Evolutionary conservation across 2,113 vertebrate genomes (phyloP).

Genomic region (Prolemur simus): DNA sequence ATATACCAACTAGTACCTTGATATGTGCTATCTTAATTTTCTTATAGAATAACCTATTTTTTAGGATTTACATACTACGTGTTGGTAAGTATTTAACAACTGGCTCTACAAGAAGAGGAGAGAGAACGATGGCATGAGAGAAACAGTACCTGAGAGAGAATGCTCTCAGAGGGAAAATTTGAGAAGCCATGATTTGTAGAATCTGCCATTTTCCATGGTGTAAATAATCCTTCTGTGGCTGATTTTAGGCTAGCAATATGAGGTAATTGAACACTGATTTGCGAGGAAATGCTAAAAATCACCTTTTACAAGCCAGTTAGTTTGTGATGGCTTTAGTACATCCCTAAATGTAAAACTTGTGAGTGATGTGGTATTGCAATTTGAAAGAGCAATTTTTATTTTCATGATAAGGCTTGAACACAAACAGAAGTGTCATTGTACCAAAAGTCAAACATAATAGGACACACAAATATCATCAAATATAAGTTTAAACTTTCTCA

Average conservation of each 20-base stretch:
- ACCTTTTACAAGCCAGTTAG: neutral
- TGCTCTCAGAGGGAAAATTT: too few species aligned
- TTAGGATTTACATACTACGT: too few species aligned
- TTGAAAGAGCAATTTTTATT: neutral
- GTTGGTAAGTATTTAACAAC: neutral
- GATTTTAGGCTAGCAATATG: neutral
- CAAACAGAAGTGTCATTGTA: neutral
- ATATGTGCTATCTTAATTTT: neutral
- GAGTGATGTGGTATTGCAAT: neutral
- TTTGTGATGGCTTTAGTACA: neutral
- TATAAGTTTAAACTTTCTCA: neutral
- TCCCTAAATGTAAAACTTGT: neutral
- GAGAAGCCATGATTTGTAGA: neutral
- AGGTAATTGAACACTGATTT: neutral
- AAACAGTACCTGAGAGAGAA: neutral
- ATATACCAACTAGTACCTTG: neutral
- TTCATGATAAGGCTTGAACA: neutral
- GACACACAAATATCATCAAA: neutral
- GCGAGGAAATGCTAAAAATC: neutral
- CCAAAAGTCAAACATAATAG: neutral
- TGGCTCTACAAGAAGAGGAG: neutral
- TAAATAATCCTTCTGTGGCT: neutral
- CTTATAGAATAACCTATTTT: neutral
- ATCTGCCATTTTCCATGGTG: neutral
- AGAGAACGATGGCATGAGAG: neutral